These are phyloP conservation scores for Pharmacophagus antenor DNA, from an alignment of 2,888 invertebrate species.

Conservation along the genomic window DNA sequence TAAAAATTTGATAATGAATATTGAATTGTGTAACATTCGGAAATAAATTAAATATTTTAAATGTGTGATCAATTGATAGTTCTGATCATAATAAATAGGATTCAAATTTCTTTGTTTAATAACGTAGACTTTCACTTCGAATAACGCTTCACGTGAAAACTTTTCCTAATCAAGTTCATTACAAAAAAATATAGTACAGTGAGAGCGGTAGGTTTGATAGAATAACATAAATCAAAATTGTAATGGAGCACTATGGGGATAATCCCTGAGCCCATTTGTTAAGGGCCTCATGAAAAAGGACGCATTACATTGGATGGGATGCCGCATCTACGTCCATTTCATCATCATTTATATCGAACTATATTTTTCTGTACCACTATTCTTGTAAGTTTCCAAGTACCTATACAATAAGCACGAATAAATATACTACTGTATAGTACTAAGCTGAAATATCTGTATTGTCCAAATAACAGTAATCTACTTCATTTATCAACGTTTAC, in stretches of 20 bases:
- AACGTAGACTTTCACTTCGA: too few relatives aligned
- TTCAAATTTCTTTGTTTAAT: too few relatives aligned
- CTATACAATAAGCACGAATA: too few relatives aligned
- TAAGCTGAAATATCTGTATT: too few relatives aligned
- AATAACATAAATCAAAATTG: slow-evolving; percentile 20
- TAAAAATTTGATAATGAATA: too few relatives aligned
- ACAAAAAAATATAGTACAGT: neutral
- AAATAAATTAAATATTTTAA: too few relatives aligned
- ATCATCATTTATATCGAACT: slow-evolving; percentile 8
- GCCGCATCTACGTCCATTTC: slow-evolving; percentile 8
- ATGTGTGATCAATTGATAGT: too few relatives aligned
- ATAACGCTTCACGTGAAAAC: neutral
- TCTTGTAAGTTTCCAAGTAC: neutral
- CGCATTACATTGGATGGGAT: slow-evolving; percentile 18
- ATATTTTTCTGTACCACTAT: neutral
- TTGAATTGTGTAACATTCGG: too few relatives aligned
- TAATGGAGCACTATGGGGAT: slow-evolving; percentile 39
- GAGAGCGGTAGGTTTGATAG: neutral
- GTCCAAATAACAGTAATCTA: too few relatives aligned
- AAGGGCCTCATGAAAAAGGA: slow-evolving; percentile 43
- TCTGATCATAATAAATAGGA: too few relatives aligned
- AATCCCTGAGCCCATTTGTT: slow-evolving; percentile 67
- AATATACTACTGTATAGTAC: too few relatives aligned
- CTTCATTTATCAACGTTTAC: too few relatives aligned
- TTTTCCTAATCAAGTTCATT: neutral